A percentile compares a stretch with the other conserved stretches of the same genome.
Conservation (phyloP, 1,140 invertebrate genomes). For the Micrasema minimum region DNA sequence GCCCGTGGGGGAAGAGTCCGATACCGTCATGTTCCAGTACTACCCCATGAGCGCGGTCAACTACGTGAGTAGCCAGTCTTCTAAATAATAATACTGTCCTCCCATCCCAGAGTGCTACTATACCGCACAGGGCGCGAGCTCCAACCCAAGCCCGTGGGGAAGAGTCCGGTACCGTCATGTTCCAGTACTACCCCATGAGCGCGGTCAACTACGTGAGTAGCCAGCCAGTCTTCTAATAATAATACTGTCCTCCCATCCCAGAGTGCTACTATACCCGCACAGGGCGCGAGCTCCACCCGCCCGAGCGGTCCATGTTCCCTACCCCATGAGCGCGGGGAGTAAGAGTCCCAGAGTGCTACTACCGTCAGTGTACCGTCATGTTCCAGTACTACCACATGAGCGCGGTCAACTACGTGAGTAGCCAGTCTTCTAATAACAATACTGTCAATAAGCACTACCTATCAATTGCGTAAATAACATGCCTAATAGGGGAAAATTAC, state of each 20-base stretch:
- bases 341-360: no score
- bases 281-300: constrained; percentile 83
- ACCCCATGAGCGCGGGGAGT: no score
- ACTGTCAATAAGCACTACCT: no score
- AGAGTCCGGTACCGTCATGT: constrained; percentile 86
- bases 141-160: constrained; percentile 87
- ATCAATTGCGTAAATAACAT: no score
- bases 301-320: no score
- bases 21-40: constrained; percentile 87
- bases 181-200: constrained; percentile 86
- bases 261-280: constrained; percentile 84
- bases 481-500: no score
- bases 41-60: constrained; percentile 86
- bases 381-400: constrained; percentile 89
- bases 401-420: constrained; percentile 88
- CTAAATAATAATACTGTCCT: constrained; percentile 76
- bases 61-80: constrained; percentile 86
- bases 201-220: constrained; percentile 88
- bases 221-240: no score
- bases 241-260: constrained; percentile 74
- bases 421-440: no score
- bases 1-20: constrained; percentile 86
- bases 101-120: constrained; percentile 84
- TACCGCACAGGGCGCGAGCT: constrained; percentile 79
- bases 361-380: constrained; percentile 83